Percentiles rank a stretch among this genome's conserved stretches.
These are phyloP conservation scores for Listronotus bonariensis DNA, from an alignment of 1,140 invertebrate species.

Conservation along the genomic window DNA sequence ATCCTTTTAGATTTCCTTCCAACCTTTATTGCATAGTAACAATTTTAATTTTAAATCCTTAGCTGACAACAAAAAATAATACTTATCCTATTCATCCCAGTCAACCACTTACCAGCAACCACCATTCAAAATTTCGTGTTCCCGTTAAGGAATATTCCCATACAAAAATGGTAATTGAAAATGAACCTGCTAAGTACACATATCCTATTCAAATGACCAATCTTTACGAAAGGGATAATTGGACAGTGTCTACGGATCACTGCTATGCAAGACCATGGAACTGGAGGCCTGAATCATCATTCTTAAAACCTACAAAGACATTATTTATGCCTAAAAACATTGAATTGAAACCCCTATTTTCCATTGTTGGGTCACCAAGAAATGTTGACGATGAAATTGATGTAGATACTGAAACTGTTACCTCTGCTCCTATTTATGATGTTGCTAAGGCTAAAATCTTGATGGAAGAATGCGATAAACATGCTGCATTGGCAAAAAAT, in stretches of 20 bases:
- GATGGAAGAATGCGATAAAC: slow-evolving; percentile 76
- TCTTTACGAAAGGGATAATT: slow-evolving; percentile 40
- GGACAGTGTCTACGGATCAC: slow-evolving; percentile 64
- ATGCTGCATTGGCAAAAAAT: slow-evolving; percentile 65
- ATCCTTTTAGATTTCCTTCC: not conserved
- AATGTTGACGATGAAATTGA: slow-evolving; percentile 58
- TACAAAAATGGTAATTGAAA: slow-evolving; percentile 23
- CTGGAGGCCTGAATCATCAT: slow-evolving; percentile 69
- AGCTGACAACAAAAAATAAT: slow-evolving; percentile 9
- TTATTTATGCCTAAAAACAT: slow-evolving; percentile 56
- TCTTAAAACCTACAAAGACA: slow-evolving; percentile 66
- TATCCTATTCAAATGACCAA: slow-evolving; percentile 41
- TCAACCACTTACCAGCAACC: no score
- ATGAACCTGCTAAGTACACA: slow-evolving; percentile 37
- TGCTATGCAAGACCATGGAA: slow-evolving; percentile 73
- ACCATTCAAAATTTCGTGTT: not conserved
- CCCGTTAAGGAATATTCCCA: not conserved
- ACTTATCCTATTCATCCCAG: not conserved
- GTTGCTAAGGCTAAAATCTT: slow-evolving; percentile 63
- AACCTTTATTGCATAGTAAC: not conserved
- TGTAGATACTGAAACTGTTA: slow-evolving; percentile 53
- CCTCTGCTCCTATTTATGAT: slow-evolving; percentile 63
- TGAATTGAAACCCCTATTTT: slow-evolving; percentile 42
- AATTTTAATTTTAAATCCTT: not conserved
- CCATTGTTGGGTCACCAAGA: slow-evolving; percentile 5